Percentiles rank a stretch among this genome's conserved stretches.
These are phyloP conservation scores for Protophormia terraenovae DNA, from an alignment of 2,888 invertebrate genomes.

Conservation along the genomic window DNA sequence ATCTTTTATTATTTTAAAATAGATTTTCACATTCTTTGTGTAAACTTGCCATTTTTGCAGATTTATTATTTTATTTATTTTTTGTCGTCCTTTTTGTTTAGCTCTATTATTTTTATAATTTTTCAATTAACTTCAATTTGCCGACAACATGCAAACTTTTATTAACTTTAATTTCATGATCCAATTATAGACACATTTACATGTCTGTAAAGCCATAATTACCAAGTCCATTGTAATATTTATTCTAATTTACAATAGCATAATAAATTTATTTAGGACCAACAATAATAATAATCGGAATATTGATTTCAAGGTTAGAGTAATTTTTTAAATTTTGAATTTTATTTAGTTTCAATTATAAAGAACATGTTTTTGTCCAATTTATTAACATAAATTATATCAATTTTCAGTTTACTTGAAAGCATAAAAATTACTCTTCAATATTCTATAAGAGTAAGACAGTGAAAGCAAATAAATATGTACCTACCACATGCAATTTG, in stretches of 20 bases:
- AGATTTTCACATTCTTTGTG: background rate
- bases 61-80: constrained; percentile 31
- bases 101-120: constrained; percentile 26
- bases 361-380: no score
- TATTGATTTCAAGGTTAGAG: constrained; percentile 11
- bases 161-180: constrained; percentile 51
- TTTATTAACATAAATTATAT: no score
- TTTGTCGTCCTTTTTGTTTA: background rate
- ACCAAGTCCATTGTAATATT: background rate
- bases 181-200: constrained; percentile 55
- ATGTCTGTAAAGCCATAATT: constrained; percentile 35
- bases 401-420: no score
- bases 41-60: constrained; percentile 34
- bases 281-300: background rate
- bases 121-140: constrained; percentile 62
- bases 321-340: background rate
- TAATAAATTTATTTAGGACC: constrained; percentile 23
- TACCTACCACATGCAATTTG: no score
- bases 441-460: no score
- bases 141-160: constrained; percentile 61
- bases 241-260: background rate
- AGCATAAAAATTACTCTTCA: no score
- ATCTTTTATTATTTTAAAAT: constrained; percentile 2
- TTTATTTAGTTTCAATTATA: background rate
- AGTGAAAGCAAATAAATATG: no score